Conservation (phyloP, 2,113 vertebrate genomes). For the Sorex araneus region DNA sequence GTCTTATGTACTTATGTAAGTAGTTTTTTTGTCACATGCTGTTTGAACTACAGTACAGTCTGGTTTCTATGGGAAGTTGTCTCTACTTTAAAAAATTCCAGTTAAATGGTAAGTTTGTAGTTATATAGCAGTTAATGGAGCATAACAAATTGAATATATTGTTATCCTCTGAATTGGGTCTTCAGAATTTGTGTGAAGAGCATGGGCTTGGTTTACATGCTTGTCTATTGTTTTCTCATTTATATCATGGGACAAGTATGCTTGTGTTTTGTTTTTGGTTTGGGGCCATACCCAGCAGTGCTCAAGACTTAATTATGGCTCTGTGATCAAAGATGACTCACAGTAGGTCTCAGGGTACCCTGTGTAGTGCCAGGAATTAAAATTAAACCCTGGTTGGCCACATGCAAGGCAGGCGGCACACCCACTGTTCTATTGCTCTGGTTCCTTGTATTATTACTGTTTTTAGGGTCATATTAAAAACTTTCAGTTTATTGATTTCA, state of each 20-base stretch:
- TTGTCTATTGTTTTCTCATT: background rate
- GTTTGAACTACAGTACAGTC: background rate
- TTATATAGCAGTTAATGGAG: background rate
- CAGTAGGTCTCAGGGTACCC: too few species aligned
- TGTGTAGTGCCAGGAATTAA: too few species aligned
- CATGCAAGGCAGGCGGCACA: too few species aligned
- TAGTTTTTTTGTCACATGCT: background rate
- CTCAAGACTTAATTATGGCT: too few species aligned
- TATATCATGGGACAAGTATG: background rate
- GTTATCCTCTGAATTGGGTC: constrained; percentile 10
- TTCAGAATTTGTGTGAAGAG: background rate
- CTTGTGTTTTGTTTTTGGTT: background rate
- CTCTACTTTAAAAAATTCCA: background rate
- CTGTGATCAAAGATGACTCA: too few species aligned
- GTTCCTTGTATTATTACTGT: too few species aligned
- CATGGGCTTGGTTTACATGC: background rate
- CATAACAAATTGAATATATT: background rate
- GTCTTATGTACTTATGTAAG: background rate
- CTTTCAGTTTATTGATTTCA: background rate
- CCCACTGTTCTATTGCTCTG: too few species aligned
- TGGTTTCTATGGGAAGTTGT: background rate
- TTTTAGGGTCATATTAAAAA: background rate
- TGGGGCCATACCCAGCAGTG: too few species aligned
- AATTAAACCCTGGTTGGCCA: too few species aligned
- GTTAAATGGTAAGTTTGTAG: background rate